A percentile compares a stretch with the other conserved stretches of the same genome.
Evolutionary conservation across 2,797 vertebrate species (phyloP).

Genomic region (Chromis chromis): DNA sequence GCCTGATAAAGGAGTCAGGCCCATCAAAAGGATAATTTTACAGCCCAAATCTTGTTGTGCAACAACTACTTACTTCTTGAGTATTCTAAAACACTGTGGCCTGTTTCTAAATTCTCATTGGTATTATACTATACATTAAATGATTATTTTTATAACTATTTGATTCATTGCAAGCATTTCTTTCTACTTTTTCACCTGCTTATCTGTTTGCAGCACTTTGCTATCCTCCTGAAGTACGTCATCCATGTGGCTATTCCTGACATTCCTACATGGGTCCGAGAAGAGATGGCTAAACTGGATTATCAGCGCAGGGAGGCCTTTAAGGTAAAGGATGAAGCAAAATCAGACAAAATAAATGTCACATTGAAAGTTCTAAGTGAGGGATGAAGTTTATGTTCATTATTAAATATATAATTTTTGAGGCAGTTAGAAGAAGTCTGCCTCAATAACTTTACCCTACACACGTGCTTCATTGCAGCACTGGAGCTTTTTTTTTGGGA

Average conservation of each 20-base stretch:
- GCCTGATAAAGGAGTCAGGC: slow-evolving; percentile 69
- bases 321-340: slow-evolving; percentile 85
- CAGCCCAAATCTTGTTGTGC: slow-evolving; percentile 43
- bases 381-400: not conserved
- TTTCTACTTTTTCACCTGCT: not conserved
- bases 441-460: not conserved
- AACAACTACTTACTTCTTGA: slow-evolving; percentile 21
- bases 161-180: not conserved
- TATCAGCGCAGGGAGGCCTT: slow-evolving; percentile 96
- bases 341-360: not conserved
- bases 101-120: not conserved
- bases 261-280: slow-evolving; percentile 94
- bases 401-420: not conserved
- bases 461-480: slow-evolving; percentile 22
- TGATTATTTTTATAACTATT: not conserved
- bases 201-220: slow-evolving; percentile 89
- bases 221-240: slow-evolving; percentile 93
- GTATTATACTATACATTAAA: not conserved
- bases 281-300: slow-evolving; percentile 97
- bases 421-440: not conserved
- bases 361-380: not conserved
- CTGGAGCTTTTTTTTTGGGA: slow-evolving; percentile 24
- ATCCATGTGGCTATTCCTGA: slow-evolving; percentile 96
- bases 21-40: slow-evolving; percentile 48
- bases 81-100: not conserved